A percentile compares a stretch with the other conserved stretches of the same genome.
Conservation (phyloP, 1,140 invertebrate species). For the Calephelis virginiensis region DNA sequence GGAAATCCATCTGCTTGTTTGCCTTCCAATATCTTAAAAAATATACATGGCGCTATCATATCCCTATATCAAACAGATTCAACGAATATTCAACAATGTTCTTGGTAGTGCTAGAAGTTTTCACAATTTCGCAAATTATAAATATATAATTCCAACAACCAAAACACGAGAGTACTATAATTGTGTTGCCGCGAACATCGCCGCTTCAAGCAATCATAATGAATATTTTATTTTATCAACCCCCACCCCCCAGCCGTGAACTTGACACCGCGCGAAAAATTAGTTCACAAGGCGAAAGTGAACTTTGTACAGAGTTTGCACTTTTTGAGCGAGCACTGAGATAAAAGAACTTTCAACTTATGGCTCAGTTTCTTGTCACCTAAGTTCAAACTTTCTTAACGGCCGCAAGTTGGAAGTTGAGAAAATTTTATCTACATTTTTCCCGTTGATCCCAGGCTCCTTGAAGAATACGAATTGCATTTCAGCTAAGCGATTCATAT, state of each 20-base stretch:
- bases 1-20: no score
- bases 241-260: conserved; percentile 57
- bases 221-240: conserved; percentile 77
- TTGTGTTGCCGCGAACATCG: conserved; percentile 53
- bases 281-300: conserved; percentile 77
- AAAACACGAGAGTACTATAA: conserved; percentile 37
- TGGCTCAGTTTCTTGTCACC: conserved; percentile 25
- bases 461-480: no score
- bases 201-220: conserved; percentile 72
- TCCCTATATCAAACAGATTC: no score
- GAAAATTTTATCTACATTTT: no score
- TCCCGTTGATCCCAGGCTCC: no score
- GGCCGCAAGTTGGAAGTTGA: no score
- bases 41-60: no score
- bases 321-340: conserved; percentile 69
- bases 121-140: no score
- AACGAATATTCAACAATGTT: neutral
- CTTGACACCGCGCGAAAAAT: conserved; percentile 77
- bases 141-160: conserved; percentile 32
- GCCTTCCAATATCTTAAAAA: no score
- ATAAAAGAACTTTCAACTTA: conserved; percentile 64
- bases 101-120: neutral
- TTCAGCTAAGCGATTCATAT: no score
- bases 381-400: neutral
- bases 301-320: conserved; percentile 75